Evolutionary conservation across 2,888 invertebrate genomes (phyloP).

Genomic region (Mantis religiosa): DNA sequence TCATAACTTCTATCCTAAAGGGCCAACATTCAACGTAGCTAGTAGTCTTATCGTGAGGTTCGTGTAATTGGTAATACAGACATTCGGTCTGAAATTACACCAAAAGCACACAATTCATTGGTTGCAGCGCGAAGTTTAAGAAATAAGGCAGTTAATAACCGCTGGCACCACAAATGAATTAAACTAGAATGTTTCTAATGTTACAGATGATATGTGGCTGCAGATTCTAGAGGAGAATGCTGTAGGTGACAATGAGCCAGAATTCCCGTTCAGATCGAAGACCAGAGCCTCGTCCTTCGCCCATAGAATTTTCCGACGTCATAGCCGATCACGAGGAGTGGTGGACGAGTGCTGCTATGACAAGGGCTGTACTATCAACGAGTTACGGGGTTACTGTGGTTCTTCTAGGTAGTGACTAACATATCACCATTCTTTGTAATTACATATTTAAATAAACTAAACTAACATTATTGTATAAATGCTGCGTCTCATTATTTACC

Average conservation of each 20-base stretch:
- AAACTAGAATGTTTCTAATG: neutral
- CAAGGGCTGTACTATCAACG: constrained; percentile 42
- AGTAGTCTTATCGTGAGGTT: too few relatives aligned
- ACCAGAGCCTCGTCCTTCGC: constrained; percentile 40
- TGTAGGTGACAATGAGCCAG: neutral
- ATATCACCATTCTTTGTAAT: neutral
- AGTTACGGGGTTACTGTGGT: constrained; percentile 44
- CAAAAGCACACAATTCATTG: too few relatives aligned
- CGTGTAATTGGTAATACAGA: too few relatives aligned
- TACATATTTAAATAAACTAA: neutral
- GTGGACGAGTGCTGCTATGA: constrained; percentile 47
- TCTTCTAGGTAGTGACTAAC: neutral
- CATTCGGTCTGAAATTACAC: too few relatives aligned
- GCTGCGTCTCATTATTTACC: neutral
- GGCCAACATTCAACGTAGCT: too few relatives aligned
- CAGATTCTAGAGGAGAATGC: neutral
- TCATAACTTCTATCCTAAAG: too few relatives aligned
- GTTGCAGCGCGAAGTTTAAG: too few relatives aligned
- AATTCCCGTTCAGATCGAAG: constrained; percentile 40
- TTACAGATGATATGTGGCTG: constrained; percentile 35
- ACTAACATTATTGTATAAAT: neutral
- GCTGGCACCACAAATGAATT: too few relatives aligned
- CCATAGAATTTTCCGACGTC: constrained; percentile 38
- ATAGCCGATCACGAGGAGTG: constrained; percentile 36
- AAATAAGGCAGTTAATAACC: too few relatives aligned